phyloP scores from a whole-genome alignment of 2,888 invertebrate species.

The Calameuta idolon region DNA sequence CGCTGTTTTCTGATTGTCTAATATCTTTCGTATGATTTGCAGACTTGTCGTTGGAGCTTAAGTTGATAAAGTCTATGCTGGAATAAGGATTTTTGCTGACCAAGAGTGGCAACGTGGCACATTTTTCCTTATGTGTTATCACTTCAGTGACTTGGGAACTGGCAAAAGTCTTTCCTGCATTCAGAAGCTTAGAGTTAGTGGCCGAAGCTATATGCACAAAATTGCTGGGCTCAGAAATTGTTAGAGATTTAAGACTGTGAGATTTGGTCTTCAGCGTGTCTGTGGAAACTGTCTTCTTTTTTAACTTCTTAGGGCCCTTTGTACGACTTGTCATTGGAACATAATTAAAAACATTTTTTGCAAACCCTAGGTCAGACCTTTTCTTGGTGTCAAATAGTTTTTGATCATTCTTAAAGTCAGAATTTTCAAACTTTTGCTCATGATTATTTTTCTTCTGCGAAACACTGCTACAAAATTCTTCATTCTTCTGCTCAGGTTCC shows the following conservation, averaged over 20 bases:
- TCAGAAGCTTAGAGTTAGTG: conserved; percentile 43
- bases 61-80: not conserved
- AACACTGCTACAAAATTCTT: not conserved
- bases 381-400: not conserved
- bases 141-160: conserved; percentile 25
- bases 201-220: conserved; percentile 61
- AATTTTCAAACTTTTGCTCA: not conserved
- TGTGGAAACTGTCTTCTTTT: not conserved
- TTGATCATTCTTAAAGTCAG: not conserved
- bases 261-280: conserved; percentile 32
- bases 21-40: too few relatives aligned
- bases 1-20: not conserved
- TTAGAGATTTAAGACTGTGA: conserved; percentile 39
- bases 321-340: conserved; percentile 44
- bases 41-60: not conserved
- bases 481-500: not conserved
- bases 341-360: conserved; percentile 50
- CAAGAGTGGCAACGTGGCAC: conserved; percentile 33
- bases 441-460: not conserved
- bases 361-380: conserved; percentile 27
- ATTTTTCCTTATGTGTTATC: conserved; percentile 53
- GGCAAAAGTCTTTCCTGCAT: conserved; percentile 14
- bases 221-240: conserved; percentile 57
- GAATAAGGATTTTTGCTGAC: not conserved
- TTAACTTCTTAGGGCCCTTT: conserved; percentile 38